These are phyloP conservation scores for Adelphocoris suturalis DNA, from an alignment of 2,888 invertebrate species.

Conservation along the genomic window DNA sequence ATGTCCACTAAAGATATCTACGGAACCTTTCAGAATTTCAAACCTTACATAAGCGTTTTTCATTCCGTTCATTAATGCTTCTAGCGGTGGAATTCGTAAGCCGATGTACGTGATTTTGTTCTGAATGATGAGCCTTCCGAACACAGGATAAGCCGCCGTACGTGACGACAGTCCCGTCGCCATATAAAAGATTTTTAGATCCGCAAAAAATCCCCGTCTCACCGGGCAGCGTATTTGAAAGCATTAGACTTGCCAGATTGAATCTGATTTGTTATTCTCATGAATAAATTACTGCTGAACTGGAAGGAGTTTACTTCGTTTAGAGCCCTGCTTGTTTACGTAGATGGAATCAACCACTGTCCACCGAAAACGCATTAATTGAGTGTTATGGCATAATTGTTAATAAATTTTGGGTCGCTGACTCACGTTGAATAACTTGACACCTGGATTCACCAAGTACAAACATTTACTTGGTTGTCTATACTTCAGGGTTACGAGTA, in stretches of 20 bases:
- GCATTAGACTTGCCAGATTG: neutral
- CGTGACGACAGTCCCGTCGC: neutral
- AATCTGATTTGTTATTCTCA: too few species aligned
- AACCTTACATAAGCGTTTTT: neutral
- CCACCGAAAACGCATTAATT: too few species aligned
- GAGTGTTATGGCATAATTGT: too few species aligned
- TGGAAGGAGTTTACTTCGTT: too few species aligned
- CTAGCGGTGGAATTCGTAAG: neutral
- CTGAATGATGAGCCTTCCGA: constrained; percentile 17
- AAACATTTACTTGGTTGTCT: too few species aligned
- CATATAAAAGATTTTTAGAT: neutral
- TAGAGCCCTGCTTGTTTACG: too few species aligned
- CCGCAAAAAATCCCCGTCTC: neutral
- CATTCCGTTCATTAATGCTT: neutral
- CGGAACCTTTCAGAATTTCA: neutral
- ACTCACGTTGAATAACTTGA: too few species aligned
- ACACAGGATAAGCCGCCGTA: neutral
- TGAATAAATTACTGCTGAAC: too few species aligned
- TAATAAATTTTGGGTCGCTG: too few species aligned
- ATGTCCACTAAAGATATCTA: neutral
- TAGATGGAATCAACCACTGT: too few species aligned
- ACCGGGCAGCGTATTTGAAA: neutral
- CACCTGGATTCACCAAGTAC: too few species aligned
- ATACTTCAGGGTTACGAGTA: too few species aligned
- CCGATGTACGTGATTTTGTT: neutral